Percentiles rank a stretch among this genome's conserved stretches.
These are phyloP conservation scores for Sus cebifrons DNA, from an alignment of 2,797 vertebrate species.

Conservation along the genomic window DNA sequence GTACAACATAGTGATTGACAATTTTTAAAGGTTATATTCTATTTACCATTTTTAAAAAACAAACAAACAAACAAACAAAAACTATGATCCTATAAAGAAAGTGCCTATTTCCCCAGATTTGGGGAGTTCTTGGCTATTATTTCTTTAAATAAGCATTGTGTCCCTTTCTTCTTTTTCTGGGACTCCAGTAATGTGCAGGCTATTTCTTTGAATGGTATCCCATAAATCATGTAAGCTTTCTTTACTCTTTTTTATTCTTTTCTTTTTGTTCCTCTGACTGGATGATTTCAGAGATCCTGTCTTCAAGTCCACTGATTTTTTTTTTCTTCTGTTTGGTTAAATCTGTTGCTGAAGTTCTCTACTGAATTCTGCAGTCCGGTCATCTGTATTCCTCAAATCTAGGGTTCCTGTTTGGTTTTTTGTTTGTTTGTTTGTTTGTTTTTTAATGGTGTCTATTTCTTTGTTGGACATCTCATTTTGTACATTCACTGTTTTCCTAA, in stretches of 20 bases:
- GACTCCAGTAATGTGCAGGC: neutral
- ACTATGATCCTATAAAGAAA: too few relatives aligned
- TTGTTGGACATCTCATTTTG: neutral
- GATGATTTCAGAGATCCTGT: neutral
- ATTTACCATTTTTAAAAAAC: too few relatives aligned
- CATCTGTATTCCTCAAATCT: neutral
- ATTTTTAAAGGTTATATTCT: too few relatives aligned
- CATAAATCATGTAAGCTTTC: neutral
- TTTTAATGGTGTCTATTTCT: neutral
- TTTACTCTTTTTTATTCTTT: neutral
- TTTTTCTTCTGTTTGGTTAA: neutral
- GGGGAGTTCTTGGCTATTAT: neutral
- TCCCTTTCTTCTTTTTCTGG: neutral
- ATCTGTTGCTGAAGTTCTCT: neutral
- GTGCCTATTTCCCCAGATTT: neutral
- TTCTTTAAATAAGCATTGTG: neutral
- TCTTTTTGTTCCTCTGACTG: neutral
- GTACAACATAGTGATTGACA: too few relatives aligned
- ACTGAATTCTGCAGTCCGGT: neutral
- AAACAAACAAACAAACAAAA: too few relatives aligned
- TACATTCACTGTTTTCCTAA: neutral
- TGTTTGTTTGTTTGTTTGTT: too few relatives aligned
- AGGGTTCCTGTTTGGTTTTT: neutral
- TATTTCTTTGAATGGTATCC: neutral
- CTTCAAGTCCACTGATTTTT: neutral